phyloP scores from a whole-genome alignment of 2,113 vertebrate genomes.

The Festucalex cinctus region DNA sequence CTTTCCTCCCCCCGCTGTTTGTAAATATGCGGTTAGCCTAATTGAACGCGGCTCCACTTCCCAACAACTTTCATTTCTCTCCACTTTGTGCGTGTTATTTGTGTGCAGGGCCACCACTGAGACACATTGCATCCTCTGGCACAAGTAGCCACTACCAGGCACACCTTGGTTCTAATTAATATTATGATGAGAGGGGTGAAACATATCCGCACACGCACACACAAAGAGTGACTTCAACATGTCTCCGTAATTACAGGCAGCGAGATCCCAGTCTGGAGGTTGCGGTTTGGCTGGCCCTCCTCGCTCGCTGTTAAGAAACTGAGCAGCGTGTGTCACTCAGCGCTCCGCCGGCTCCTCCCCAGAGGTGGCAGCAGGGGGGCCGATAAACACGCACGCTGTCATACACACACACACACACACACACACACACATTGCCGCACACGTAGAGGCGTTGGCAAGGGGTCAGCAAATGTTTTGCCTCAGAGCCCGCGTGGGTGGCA shows the following conservation, averaged over 20 bases:
- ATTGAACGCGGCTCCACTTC: slow-evolving; percentile 66
- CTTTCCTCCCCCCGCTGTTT: slow-evolving; percentile 60
- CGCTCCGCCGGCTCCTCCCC: slow-evolving; percentile 52
- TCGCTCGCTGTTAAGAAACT: slow-evolving; percentile 66
- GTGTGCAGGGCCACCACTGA: slow-evolving; percentile 3
- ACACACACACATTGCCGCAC: slow-evolving; percentile 21
- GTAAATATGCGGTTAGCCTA: slow-evolving; percentile 74
- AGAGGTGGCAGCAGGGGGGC: slow-evolving; percentile 58
- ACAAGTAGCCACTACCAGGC: slow-evolving; percentile 24
- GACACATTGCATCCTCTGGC: slow-evolving; percentile 32
- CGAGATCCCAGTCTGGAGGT: slow-evolving; percentile 58
- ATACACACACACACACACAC: slow-evolving; percentile 3
- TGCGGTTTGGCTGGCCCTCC: slow-evolving; percentile 69
- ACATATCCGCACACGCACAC: slow-evolving; percentile 17
- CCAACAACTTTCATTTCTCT: slow-evolving; percentile 67
- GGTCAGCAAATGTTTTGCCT: slow-evolving; percentile 48
- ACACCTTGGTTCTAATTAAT: slow-evolving; percentile 13
- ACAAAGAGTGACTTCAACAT: slow-evolving; percentile 49
- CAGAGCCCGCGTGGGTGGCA: slow-evolving; percentile 38
- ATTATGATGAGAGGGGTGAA: slow-evolving; percentile 12
- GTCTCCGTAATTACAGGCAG: slow-evolving; percentile 66
- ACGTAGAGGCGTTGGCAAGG: slow-evolving; percentile 42
- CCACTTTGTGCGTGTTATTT: slow-evolving; percentile 9
- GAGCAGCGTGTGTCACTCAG: slow-evolving; percentile 68
- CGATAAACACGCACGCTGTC: slow-evolving; percentile 41